Percentiles rank a stretch among this genome's conserved stretches.
These are phyloP conservation scores for Calephelis perditalis DNA, from an alignment of 2,888 invertebrate genomes.

Conservation along the genomic window DNA sequence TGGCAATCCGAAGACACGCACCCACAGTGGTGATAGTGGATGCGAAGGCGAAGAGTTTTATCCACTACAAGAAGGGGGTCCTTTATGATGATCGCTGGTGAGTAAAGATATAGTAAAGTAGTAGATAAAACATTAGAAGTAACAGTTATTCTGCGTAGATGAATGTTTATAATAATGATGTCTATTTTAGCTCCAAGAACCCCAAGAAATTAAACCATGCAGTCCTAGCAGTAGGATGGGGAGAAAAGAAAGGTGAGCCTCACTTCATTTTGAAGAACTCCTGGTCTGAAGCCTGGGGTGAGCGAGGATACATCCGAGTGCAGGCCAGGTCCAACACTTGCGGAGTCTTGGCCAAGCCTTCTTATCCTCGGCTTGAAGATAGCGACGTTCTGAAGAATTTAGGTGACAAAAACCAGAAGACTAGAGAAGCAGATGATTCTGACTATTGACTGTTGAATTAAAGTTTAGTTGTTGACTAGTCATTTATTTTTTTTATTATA, in stretches of 20 bases:
- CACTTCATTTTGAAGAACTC: constrained; percentile 64
- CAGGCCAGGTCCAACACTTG: constrained; percentile 55
- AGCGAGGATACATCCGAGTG: constrained; percentile 51
- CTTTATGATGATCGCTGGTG: constrained; percentile 57
- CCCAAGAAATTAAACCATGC: constrained; percentile 46
- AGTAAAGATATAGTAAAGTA: constrained; percentile 16
- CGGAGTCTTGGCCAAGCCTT: constrained; percentile 51
- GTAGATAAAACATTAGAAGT: no score
- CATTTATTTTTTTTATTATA: no score
- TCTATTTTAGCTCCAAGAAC: constrained; percentile 39
- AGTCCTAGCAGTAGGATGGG: constrained; percentile 63
- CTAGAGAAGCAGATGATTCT: no score
- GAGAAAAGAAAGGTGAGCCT: constrained; percentile 41
- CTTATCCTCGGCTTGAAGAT: constrained; percentile 47
- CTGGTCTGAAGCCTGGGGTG: constrained; percentile 54
- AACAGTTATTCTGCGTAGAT: neutral
- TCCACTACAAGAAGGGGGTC: constrained; percentile 46
- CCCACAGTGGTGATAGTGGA: constrained; percentile 61
- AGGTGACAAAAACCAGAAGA: neutral
- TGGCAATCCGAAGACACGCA: constrained; percentile 51
- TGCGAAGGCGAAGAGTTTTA: constrained; percentile 42
- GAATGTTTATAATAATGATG: neutral
- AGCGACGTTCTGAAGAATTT: constrained; percentile 37
- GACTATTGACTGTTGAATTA: no score
- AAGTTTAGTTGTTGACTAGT: no score